Evolutionary conservation across 1,140 invertebrate species (phyloP), one percentile per base, ranked within the genome.

Genomic region (Heliothis virescens): DNA sequence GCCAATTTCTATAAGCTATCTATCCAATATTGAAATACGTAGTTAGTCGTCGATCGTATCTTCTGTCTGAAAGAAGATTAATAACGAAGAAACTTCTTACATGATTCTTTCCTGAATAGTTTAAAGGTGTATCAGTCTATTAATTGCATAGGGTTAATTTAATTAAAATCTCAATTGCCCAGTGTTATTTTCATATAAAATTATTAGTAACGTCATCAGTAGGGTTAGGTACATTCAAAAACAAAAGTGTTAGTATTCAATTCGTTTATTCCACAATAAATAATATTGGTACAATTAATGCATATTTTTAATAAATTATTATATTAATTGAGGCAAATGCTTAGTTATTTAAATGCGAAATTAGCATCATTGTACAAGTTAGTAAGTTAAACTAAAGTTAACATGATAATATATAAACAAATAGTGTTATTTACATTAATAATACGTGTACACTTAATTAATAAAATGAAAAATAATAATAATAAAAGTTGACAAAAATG

Each of bases 201-300:
- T n/a, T n/a, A n/a, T n/a, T n/a, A n/a, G n/a, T 18, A 29, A 5
- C 13, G 4, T 5, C 11, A 48, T 71, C 10, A 29, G 2, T 10
- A 69, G 71, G 62, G 62, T 76, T 79, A 82, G 59, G 34, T 84
- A 87, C 80, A 84, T 81, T 81, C 77, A 57, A 83, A 79, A 82
- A 74, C 34, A 84, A 62, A 82, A 59, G 76, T 63, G 60, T 88
- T 89, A 88, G 86, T 88, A 81, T 87, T 87, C 69, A n/a, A 87
- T 87, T 83, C 82, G 81, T 92, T 92, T 93, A 92, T 86, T 93
- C 83, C 85, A 87, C 85, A 92, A 93, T 92, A 91, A 89, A 91
- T 89, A 91, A 85, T 92, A 90, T 34, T 34, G 91, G 87, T 89
- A 92, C 83, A 89, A 84, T 86, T 88, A 88, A 88, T 86, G 79